phyloP scores from a whole-genome alignment of 2,797 vertebrate genomes.

The Rallus crepitans region DNA sequence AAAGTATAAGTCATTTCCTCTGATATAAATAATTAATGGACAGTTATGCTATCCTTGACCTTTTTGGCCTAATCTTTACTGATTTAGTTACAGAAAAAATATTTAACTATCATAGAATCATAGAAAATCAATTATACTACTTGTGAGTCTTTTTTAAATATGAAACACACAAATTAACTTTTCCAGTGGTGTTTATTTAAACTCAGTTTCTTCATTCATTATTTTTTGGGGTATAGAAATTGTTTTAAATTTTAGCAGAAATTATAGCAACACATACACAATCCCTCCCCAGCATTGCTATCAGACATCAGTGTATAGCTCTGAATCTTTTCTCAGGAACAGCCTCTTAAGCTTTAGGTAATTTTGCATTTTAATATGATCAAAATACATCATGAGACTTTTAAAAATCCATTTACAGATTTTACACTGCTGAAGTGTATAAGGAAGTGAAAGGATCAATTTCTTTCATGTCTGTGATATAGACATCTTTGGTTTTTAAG shows the following conservation, averaged over 20 bases:
- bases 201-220: neutral
- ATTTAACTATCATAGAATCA: neutral
- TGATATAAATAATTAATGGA: neutral
- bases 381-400: too few species aligned
- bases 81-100: neutral
- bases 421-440: too few species aligned
- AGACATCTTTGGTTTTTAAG: neutral
- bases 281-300: neutral
- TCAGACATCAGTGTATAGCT: neutral
- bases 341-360: neutral
- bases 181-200: neutral
- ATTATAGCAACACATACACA: neutral
- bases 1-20: neutral
- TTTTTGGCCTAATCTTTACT: neutral
- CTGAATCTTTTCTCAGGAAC: neutral
- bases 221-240: fast-evolving
- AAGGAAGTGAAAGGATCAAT: too few species aligned
- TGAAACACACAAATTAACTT: neutral
- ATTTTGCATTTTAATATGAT: too few species aligned
- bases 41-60: neutral
- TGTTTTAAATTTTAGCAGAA: neutral
- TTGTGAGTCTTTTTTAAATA: neutral
- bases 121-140: neutral
- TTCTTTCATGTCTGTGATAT: neutral
- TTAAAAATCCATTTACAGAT: too few species aligned